Evolutionary conservation across 1,140 invertebrate genomes (phyloP).

Genomic region (Holotrichia oblita): DNA sequence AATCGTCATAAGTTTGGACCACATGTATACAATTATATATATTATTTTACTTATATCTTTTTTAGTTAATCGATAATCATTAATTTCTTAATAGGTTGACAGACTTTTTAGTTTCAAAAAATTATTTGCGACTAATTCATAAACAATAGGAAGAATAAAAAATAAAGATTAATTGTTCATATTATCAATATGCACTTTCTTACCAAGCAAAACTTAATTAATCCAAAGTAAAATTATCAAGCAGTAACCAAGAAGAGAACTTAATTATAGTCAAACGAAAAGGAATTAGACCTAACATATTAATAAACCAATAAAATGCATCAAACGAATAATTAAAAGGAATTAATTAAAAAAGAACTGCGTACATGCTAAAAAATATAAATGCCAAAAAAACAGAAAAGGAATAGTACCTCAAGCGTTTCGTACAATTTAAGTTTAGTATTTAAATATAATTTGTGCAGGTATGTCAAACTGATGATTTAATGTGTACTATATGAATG

Average conservation of each 20-base stretch:
- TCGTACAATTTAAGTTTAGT: conserved; percentile 14
- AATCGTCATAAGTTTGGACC: conserved; percentile 43
- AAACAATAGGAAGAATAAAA: background rate
- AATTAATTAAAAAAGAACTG: conserved; percentile 15
- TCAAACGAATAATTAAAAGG: conserved; percentile 29
- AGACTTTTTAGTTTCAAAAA: conserved; percentile 8
- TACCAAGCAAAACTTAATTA: conserved; percentile 2
- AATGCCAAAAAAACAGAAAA: conserved; percentile 15
- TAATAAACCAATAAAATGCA: conserved; percentile 20
- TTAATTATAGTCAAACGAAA: background rate
- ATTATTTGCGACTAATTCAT: background rate
- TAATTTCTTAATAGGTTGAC: conserved; percentile 19
- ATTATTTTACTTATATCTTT: conserved; percentile 21
- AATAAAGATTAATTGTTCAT: conserved; percentile 22
- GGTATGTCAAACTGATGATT: too few species aligned
- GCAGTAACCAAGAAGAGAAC: background rate
- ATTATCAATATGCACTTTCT: conserved; percentile 7
- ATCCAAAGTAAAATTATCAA: conserved; percentile 23
- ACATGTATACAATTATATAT: conserved; percentile 39
- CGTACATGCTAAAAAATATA: conserved; percentile 32
- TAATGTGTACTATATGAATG: too few species aligned
- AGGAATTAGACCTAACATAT: conserved; percentile 13
- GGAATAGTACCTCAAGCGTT: conserved; percentile 1
- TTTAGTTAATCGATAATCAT: conserved; percentile 23
- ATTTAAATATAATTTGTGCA: background rate